Conservation (phyloP, 2,797 vertebrate genomes). For the Crax fasciolata region DNA sequence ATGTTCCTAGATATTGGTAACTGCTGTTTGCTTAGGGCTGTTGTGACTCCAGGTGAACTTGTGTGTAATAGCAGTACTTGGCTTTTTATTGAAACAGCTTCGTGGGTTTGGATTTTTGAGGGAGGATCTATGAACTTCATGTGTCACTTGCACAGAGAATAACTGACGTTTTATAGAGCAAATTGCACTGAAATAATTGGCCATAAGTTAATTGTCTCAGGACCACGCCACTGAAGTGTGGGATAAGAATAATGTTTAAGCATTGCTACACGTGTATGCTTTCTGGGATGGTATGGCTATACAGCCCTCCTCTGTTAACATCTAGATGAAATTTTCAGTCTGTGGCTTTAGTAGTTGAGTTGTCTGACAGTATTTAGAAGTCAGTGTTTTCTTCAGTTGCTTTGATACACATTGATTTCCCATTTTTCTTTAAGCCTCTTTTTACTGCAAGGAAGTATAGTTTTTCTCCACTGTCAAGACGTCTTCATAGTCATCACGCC, state of each 20-base stretch:
- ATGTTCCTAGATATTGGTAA: background rate
- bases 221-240: background rate
- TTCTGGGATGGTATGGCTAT: background rate
- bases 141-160: background rate
- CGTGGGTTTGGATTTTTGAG: background rate
- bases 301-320: background rate
- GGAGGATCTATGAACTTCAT: background rate
- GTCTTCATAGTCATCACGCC: background rate
- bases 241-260: background rate
- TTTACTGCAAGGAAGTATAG: background rate
- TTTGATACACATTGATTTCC: background rate
- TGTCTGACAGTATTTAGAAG: background rate
- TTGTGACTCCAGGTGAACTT: background rate
- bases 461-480: background rate
- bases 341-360: background rate
- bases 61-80: background rate
- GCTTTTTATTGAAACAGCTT: background rate
- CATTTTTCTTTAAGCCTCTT: background rate
- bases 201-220: background rate
- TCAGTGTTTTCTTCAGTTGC: background rate
- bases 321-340: background rate
- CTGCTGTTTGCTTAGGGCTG: background rate
- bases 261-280: background rate
- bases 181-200: background rate
- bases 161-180: background rate